Percentiles rank a stretch among this genome's conserved stretches.
phyloP scores from a whole-genome alignment of 2,797 vertebrate genomes.

The Cryptoblepharus egeriae region DNA sequence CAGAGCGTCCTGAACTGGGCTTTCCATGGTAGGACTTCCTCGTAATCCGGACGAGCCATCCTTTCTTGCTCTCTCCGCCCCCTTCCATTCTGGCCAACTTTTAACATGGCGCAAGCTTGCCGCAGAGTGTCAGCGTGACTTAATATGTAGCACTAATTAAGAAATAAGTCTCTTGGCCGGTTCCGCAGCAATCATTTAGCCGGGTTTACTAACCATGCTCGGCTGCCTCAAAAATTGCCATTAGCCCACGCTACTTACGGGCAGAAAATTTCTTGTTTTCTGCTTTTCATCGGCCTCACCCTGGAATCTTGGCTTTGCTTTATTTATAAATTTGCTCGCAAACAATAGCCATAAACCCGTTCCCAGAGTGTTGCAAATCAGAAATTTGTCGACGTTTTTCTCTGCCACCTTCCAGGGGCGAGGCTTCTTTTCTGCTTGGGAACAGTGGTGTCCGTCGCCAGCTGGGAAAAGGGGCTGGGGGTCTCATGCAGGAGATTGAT shows the following conservation, averaged over 20 bases:
- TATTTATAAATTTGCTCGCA: constrained; percentile 89
- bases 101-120: constrained; percentile 81
- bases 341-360: constrained; percentile 93
- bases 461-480: constrained; percentile 80
- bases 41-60: neutral
- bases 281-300: constrained; percentile 93
- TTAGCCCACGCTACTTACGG: constrained; percentile 97
- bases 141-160: constrained; percentile 97
- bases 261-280: constrained; percentile 99
- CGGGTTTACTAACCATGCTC: constrained; percentile 92
- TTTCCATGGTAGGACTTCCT: neutral
- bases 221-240: constrained; percentile 97
- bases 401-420: constrained; percentile 87
- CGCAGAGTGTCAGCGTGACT: constrained; percentile 76
- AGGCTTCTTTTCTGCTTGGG: constrained; percentile 75
- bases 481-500: constrained; percentile 71
- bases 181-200: constrained; percentile 89
- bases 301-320: constrained; percentile 92
- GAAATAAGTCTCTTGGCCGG: constrained; percentile 88
- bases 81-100: constrained; percentile 80
- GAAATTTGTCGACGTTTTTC: constrained; percentile 93
- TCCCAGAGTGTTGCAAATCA: constrained; percentile 97
- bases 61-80: fast-evolving
- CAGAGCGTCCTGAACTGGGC: too few species aligned
- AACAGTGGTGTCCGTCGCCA: constrained; percentile 79